Conservation (phyloP, 1,140 invertebrate species). For the Nylanderia fulva region DNA sequence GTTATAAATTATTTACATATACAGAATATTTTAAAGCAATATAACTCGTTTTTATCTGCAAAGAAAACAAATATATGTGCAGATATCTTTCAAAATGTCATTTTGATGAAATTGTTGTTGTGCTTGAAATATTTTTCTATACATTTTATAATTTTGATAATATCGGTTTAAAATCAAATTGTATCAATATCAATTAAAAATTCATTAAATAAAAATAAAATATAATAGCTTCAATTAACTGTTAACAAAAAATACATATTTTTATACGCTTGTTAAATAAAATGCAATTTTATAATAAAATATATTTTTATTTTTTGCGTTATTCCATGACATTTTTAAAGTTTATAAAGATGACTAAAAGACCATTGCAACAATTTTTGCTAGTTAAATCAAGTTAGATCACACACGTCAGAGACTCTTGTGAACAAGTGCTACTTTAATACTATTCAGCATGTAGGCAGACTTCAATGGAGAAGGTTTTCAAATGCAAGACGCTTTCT, state of each 20-base stretch:
- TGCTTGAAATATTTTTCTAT: neutral
- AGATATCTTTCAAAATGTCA: too few species aligned
- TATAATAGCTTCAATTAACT: neutral
- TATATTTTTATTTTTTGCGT: neutral
- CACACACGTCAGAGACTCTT: neutral
- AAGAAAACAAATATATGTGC: too few species aligned
- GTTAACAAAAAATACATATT: too few species aligned
- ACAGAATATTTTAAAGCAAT: neutral
- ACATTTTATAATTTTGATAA: neutral
- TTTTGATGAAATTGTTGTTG: slow-evolving; percentile 1
- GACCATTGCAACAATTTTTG: neutral
- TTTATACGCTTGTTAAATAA: too few species aligned
- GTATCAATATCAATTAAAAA: neutral
- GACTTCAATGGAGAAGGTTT: slow-evolving; percentile 32
- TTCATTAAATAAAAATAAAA: neutral
- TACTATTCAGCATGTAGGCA: slow-evolving; percentile 1
- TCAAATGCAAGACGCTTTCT: slow-evolving; percentile 37
- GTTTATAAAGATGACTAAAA: neutral
- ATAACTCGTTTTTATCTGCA: neutral
- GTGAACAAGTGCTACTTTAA: slow-evolving; percentile 44
- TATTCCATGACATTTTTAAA: neutral
- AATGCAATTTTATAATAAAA: neutral
- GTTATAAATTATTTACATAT: neutral
- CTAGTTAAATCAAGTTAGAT: slow-evolving; percentile 26
- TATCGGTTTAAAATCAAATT: neutral